phyloP scores from a whole-genome alignment of 2,797 vertebrate genomes.

The Rhabdophis nuchalis region DNA sequence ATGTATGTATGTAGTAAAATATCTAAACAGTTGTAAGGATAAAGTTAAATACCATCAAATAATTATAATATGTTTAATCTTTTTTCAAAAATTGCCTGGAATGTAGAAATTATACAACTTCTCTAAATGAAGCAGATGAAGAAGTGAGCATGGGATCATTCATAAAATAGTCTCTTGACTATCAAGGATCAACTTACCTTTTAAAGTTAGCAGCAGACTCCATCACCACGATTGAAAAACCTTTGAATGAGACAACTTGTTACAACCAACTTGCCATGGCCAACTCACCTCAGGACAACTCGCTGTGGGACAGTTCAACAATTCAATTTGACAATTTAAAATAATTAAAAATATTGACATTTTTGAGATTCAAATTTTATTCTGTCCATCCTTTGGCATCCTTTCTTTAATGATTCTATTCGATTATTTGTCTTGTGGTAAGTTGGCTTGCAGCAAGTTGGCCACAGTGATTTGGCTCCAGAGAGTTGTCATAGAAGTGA shows the following conservation, averaged over 20 bases:
- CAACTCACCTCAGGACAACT: too few relatives aligned
- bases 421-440: neutral
- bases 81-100: neutral
- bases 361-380: neutral
- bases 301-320: neutral
- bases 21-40: neutral
- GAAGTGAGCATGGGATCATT: neutral
- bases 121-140: neutral
- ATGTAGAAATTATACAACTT: neutral
- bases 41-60: neutral
- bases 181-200: neutral
- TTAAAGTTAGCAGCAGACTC: neutral
- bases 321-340: neutral
- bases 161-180: neutral
- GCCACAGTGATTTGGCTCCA: neutral
- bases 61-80: neutral
- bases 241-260: neutral
- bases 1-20: neutral
- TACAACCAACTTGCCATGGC: too few relatives aligned
- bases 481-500: neutral
- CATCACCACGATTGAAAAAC: neutral
- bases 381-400: neutral
- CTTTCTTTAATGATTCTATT: neutral
- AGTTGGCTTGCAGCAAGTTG: neutral
- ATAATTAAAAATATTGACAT: neutral